Evolutionary conservation across 2,113 vertebrate species (phyloP).

Genomic region (Sarotherodon lohbergeri): DNA sequence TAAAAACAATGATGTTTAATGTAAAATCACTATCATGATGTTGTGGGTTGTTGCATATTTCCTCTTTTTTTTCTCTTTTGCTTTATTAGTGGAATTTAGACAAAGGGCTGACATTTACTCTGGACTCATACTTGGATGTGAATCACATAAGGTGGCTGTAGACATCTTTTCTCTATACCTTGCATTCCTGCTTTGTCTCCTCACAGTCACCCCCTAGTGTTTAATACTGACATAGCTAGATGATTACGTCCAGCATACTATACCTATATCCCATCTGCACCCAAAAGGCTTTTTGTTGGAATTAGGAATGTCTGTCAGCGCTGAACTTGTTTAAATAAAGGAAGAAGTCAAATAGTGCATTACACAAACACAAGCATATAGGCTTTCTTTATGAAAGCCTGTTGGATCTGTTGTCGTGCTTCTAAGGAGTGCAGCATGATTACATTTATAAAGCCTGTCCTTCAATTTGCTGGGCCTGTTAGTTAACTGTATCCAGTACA

Average conservation of each 20-base stretch:
- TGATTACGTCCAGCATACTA: background rate
- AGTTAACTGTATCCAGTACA: background rate
- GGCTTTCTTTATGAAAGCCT: background rate
- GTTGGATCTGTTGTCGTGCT: background rate
- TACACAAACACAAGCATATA: background rate
- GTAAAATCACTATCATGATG: background rate
- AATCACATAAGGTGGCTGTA: background rate
- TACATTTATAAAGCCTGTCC: background rate
- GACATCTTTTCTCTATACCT: background rate
- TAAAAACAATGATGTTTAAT: background rate
- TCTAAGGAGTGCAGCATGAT: background rate
- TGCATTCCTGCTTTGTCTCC: background rate
- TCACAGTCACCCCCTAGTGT: constrained; percentile 55
- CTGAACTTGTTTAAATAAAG: constrained; percentile 13
- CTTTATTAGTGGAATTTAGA: background rate
- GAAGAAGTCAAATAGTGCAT: constrained; percentile 6
- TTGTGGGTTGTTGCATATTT: background rate
- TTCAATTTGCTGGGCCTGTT: background rate
- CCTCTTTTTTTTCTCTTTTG: background rate
- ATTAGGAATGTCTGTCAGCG: background rate
- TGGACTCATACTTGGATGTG: background rate
- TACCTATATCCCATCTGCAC: background rate
- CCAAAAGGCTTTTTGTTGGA: background rate
- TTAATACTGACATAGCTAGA: background rate
- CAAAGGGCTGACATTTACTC: background rate